Evolutionary conservation across 1,140 invertebrate species (phyloP).

Genomic region (Dendrolimus kikuchii): DNA sequence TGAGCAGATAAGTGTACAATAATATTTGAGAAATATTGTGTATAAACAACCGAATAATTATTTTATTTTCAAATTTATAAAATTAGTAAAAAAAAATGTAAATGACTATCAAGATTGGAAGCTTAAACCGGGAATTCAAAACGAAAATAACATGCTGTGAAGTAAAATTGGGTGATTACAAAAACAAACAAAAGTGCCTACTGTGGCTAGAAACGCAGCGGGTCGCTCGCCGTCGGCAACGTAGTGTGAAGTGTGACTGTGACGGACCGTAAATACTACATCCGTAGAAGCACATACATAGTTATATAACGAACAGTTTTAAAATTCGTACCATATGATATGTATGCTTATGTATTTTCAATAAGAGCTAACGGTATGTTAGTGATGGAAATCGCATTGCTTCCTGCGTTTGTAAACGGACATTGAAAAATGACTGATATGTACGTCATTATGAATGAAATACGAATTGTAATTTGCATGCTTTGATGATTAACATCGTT

Average conservation of each 20-base stretch:
- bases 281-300: slow-evolving; percentile 26
- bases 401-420: slow-evolving; percentile 43
- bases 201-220: slow-evolving; percentile 39
- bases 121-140: no score
- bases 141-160: slow-evolving; percentile 1
- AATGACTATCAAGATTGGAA: not conserved
- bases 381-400: slow-evolving; percentile 47
- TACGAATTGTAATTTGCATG: slow-evolving; percentile 2
- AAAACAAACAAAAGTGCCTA: slow-evolving; percentile 47
- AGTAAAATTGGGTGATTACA: slow-evolving; percentile 31
- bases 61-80: no score
- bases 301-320: slow-evolving; percentile 30
- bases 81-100: not conserved
- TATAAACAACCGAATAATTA: no score
- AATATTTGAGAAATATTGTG: no score
- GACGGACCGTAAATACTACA: slow-evolving; percentile 40
- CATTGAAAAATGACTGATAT: slow-evolving; percentile 16
- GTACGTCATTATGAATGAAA: slow-evolving; percentile 24
- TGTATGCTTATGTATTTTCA: slow-evolving; percentile 16
- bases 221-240: slow-evolving; percentile 23
- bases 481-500: not conserved
- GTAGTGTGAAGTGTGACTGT: slow-evolving; percentile 39
- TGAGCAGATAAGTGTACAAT: no score
- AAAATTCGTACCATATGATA: slow-evolving; percentile 30
- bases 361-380: slow-evolving; percentile 18